These are phyloP conservation scores for Benthosema pterotum DNA, from an alignment of 2,797 vertebrate species.

Conservation along the genomic window DNA sequence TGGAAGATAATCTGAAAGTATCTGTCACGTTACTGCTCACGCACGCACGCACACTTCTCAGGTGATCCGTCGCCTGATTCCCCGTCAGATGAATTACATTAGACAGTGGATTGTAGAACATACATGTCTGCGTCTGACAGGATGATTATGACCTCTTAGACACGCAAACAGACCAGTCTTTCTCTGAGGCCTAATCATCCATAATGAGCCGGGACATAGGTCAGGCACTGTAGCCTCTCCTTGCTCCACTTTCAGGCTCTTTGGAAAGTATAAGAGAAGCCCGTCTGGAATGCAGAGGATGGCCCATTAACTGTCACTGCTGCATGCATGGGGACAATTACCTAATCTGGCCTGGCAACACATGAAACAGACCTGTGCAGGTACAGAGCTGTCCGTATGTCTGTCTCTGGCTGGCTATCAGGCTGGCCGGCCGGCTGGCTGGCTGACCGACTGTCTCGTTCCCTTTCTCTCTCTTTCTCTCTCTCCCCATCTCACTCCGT, in stretches of 20 bases:
- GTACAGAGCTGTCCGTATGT: conserved; percentile 44
- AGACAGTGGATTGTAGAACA: conserved; percentile 34
- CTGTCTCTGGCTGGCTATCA: conserved; percentile 16
- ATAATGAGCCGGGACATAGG: conserved; percentile 48
- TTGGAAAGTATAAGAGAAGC: conserved; percentile 56
- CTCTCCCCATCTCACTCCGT: conserved; percentile 26
- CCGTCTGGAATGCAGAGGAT: conserved; percentile 68
- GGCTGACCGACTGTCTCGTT: neutral
- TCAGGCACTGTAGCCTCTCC: conserved; percentile 43
- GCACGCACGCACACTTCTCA: conserved; percentile 21
- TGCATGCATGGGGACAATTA: conserved; percentile 60
- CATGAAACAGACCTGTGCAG: conserved; percentile 60
- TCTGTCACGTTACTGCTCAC: conserved; percentile 12
- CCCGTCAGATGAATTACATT: conserved; percentile 20
- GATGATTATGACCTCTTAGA: conserved; percentile 61
- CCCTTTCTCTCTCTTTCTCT: conserved; percentile 27
- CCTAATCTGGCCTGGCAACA: conserved; percentile 57
- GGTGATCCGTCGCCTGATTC: conserved; percentile 20
- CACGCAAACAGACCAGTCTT: conserved; percentile 58
- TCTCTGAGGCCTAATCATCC: conserved; percentile 43
- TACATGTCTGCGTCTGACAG: conserved; percentile 36
- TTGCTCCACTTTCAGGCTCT: conserved; percentile 51
- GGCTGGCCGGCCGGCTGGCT: conserved; percentile 13
- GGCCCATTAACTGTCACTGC: conserved; percentile 68
- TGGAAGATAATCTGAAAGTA: conserved; percentile 23